Percentiles rank a stretch among this genome's conserved stretches.
Evolutionary conservation across 2,797 vertebrate species (phyloP).

Genomic region (Heliangelus exortis): DNA sequence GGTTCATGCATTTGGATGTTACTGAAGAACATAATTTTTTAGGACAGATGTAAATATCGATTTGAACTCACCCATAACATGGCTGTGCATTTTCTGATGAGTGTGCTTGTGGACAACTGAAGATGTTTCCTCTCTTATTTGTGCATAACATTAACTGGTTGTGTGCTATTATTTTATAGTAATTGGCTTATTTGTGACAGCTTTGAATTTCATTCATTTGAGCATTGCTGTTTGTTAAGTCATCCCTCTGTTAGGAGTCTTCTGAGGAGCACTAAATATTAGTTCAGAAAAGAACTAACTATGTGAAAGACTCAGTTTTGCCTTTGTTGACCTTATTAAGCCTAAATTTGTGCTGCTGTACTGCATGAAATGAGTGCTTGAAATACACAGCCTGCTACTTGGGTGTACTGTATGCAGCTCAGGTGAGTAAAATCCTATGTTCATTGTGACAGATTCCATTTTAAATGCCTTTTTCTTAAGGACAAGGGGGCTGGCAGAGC

Average conservation of each 20-base stretch:
- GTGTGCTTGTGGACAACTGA: background rate
- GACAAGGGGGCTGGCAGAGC: background rate
- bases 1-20: background rate
- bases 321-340: background rate
- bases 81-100: background rate
- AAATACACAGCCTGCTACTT: background rate
- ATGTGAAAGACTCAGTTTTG: background rate
- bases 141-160: accelerated
- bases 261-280: background rate
- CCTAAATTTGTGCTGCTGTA: background rate
- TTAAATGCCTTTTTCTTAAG: background rate
- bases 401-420: background rate
- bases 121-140: background rate
- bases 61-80: background rate
- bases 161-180: background rate
- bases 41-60: background rate
- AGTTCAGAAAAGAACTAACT: background rate
- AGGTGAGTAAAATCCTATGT: background rate
- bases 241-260: background rate
- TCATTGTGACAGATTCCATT: background rate
- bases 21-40: background rate
- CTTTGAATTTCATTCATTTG: background rate
- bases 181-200: background rate
- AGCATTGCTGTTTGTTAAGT: background rate
- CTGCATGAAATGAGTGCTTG: background rate